phyloP scores from a whole-genome alignment of 2,113 vertebrate genomes.

The Hemiprocne comata region DNA sequence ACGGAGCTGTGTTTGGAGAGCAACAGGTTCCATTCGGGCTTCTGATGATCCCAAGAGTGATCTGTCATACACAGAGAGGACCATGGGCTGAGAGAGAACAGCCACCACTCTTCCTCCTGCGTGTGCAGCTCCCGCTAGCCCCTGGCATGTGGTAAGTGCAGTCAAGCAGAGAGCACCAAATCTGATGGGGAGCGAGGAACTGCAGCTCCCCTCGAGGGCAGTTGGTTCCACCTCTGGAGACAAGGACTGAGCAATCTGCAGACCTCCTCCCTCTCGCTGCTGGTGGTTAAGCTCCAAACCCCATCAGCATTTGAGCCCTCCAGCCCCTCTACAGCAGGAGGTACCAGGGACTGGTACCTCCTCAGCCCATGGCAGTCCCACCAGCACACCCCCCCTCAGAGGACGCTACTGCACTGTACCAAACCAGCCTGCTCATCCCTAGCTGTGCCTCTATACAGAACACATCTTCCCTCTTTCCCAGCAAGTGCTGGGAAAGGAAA shows the following conservation, averaged over 20 bases:
- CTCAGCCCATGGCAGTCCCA: not conserved
- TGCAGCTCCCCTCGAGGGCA: rapidly evolving
- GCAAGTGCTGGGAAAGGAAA: not conserved
- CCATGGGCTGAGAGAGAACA: not conserved
- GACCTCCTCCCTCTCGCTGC: not conserved
- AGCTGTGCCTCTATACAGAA: not conserved
- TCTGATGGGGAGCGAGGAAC: not conserved
- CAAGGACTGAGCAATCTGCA: not conserved
- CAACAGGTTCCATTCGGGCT: not conserved
- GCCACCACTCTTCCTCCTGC: not conserved
- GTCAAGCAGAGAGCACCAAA: not conserved
- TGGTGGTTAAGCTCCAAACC: not conserved
- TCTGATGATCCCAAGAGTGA: too few species aligned
- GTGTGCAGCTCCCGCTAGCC: not conserved
- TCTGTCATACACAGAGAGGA: not conserved
- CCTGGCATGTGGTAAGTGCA: not conserved
- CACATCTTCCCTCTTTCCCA: not conserved
- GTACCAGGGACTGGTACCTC: not conserved
- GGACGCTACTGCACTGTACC: not conserved
- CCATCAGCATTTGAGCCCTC: not conserved
- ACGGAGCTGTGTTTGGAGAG: not conserved
- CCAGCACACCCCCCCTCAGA: not conserved
- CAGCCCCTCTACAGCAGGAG: not conserved
- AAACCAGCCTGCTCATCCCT: not conserved
- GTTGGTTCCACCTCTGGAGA: not conserved